phyloP scores from a whole-genome alignment of 1,140 invertebrate species.

The Drosophila pruinosa region DNA sequence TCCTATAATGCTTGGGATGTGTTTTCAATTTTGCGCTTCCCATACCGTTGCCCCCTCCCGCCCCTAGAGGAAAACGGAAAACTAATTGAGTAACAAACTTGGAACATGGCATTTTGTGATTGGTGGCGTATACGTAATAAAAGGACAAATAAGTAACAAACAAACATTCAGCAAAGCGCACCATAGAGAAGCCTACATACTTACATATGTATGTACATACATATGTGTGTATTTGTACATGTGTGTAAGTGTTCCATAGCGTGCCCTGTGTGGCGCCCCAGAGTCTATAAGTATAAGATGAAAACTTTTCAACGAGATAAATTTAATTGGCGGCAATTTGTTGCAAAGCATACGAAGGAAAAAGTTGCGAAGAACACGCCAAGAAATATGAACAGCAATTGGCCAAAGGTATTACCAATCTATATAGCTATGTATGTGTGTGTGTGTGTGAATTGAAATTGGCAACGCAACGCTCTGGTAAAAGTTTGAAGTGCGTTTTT shows the following conservation, averaged over 20 bases:
- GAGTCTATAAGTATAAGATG: slow-evolving; percentile 80
- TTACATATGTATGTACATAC: neutral
- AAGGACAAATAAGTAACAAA: slow-evolving; percentile 68
- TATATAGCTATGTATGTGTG: neutral
- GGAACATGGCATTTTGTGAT: slow-evolving; percentile 73
- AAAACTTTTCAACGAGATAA: slow-evolving; percentile 82
- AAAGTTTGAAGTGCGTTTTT: slow-evolving; percentile 69
- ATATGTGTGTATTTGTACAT: slow-evolving; percentile 16
- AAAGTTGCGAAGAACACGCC: slow-evolving; percentile 63
- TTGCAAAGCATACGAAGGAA: slow-evolving; percentile 62
- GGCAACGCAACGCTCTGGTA: slow-evolving; percentile 50
- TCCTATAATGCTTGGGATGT: slow-evolving; percentile 34
- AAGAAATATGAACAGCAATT: slow-evolving; percentile 78
- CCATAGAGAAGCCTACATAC: slow-evolving; percentile 13
- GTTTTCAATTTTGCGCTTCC: slow-evolving; percentile 70
- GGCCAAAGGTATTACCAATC: slow-evolving; percentile 51
- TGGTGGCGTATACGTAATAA: slow-evolving; percentile 78
- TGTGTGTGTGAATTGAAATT: slow-evolving; percentile 60
- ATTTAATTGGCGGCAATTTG: slow-evolving; percentile 82
- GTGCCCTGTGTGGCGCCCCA: slow-evolving; percentile 3
- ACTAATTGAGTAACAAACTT: slow-evolving; percentile 81
- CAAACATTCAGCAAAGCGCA: slow-evolving; percentile 52
- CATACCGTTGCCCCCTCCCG: neutral
- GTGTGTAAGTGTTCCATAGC: neutral
- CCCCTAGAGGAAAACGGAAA: slow-evolving; percentile 63